Conservation (phyloP, 2,888 invertebrate genomes). For the Notodonta dromedarius region DNA sequence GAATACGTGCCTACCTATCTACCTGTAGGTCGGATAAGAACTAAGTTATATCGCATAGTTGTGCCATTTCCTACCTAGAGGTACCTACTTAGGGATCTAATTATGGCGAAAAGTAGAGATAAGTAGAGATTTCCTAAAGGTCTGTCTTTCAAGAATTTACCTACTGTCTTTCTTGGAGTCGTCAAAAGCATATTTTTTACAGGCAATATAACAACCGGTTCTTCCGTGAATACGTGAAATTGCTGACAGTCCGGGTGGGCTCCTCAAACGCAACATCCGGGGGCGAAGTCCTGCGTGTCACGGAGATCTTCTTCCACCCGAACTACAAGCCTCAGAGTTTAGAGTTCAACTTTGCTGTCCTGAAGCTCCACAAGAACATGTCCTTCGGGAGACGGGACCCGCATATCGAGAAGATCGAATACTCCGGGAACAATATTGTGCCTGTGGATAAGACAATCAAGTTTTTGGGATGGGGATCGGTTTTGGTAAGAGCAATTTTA, state of each 20-base stretch:
- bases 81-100: too few species aligned
- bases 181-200: constrained; percentile 13
- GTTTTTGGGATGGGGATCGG: constrained; percentile 77
- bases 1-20: too few species aligned
- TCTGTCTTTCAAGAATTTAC: too few species aligned
- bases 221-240: constrained; percentile 75
- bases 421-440: constrained; percentile 47
- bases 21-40: too few species aligned
- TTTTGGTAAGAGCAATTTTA: constrained; percentile 58
- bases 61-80: too few species aligned
- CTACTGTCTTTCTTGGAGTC: too few species aligned
- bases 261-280: constrained; percentile 70
- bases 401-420: constrained; percentile 45
- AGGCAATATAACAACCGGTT: constrained; percentile 79
- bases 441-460: constrained; percentile 59
- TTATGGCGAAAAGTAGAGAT: too few species aligned
- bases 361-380: constrained; percentile 66
- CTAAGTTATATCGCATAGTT: too few species aligned
- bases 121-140: too few species aligned
- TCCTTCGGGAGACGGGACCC: constrained; percentile 41
- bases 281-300: constrained; percentile 59
- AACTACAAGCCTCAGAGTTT: constrained; percentile 74
- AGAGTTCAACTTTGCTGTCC: constrained; percentile 70
- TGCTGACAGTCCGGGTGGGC: constrained; percentile 70
- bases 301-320: constrained; percentile 75